Base-by-base conservation (phyloP, 2,888 invertebrate genomes). In the Scelioninae gen. 2 region DNA sequence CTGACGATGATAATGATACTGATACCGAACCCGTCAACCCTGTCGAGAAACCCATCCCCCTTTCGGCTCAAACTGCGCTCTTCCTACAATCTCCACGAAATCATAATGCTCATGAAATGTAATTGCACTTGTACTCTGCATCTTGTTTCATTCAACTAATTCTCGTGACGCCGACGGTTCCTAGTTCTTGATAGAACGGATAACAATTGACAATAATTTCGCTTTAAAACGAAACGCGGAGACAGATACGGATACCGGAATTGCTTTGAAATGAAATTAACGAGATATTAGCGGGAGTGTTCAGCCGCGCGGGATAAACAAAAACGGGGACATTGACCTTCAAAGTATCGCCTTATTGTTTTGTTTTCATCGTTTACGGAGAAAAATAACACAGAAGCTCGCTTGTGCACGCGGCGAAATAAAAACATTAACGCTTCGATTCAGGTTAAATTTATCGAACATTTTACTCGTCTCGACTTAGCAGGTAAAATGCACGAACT, bases 11-110 rank as follows among this genome's bases (percentile, higher is more conserved):
- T 67, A 61, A 73, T 68, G 68, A 68, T 73, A 68, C 52, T 73
- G 73, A 73, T 63, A 68, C 65, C 52, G 72, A 35, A 67, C 58
- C 68, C 68, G 73, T 68, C 73, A 73, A 73, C 73, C 73, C 73
- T 73, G 73, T 57, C 67, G 43, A 50, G 55, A 41, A 50, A 46
- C 48, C 52, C 73, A 73, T 73, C 67, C 65, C 73, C 48, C 45
- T 57, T 28, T 55, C 18, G 63, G 39, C 41, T 58, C 13, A 45
- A 64, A 64, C 58, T 58, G 28, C 43, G n/a, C 33, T 55, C 71
- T 58, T 58, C 37, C 58, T 45, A 45, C 64, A 57, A 58, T 64
- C 64, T 70, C 43, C 63, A 35, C 45, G 64, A 58, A 71, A 64
- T 71, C 64, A 71, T 71, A 64, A 64, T 58, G 43, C 58, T 64